Evolutionary conservation across 2,888 invertebrate species (phyloP), one percentile per base, ranked within the genome.

Genomic region (Megalurothrips usitatus): DNA sequence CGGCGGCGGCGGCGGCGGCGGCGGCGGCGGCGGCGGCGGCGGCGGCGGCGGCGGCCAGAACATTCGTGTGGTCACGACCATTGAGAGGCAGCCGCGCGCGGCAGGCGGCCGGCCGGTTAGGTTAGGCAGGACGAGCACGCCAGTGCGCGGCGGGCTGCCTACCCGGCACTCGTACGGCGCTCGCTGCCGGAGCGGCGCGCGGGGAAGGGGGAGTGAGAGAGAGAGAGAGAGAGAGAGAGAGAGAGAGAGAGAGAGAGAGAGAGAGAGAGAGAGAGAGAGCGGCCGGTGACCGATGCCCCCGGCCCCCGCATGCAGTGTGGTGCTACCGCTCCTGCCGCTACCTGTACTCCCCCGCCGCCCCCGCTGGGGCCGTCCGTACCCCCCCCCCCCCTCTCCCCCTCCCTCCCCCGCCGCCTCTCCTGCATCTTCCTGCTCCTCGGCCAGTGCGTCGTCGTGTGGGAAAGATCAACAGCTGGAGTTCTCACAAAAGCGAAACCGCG

Each of bases 401-500:
- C 68, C 9, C 68, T 12, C 26, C 68, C 68, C 23, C 68, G 68
- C 68, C 58, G 58, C 19, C 58, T 58, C 58, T 58, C 68, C 68
- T 26, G 68, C 34, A 43, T 43, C 34, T 6, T 43, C 34, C 34
- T 43, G 34, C 34, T 26, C 68, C 23, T n/a, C 68, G 68, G 23
- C 68, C 68, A 75, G 68, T 75, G 68, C 68, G 68, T 75, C 68
- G 68, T 75, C 68, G 26, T 75, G 68, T 75, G 68, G 68, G 68
- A 75, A 75, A 75, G 68, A 75, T 75, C 68, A 75, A 75, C 68
- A 75, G 68, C 68, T 75, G 68, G 68, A 75, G 68, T 75, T 75
- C 68, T 75, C 68, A 75, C 68, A 75, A 75, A 75, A 26, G 68
- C 68, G 68, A 23, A 75, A 75, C 23, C 68, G 68, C 68, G 23